Conservation (phyloP, 2,888 invertebrate species). For the Nebria salina region DNA sequence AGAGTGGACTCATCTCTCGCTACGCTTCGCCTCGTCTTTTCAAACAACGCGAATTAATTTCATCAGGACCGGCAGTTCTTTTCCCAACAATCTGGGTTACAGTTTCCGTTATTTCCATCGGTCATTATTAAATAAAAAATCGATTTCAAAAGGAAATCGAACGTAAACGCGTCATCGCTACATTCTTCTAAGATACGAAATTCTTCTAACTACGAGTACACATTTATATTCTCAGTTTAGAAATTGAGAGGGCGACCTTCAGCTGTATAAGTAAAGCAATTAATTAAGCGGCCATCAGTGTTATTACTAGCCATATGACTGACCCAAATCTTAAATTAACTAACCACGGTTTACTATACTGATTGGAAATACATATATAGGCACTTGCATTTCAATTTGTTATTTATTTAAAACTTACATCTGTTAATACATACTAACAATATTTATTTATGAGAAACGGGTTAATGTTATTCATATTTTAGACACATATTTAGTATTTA, state of each 20-base stretch:
- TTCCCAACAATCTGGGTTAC: constrained; percentile 24
- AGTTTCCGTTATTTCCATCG: constrained; percentile 29
- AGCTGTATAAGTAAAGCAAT: constrained; percentile 4
- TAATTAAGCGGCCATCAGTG: not conserved
- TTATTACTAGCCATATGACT: not conserved
- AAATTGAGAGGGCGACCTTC: constrained; percentile 6
- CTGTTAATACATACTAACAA: not conserved
- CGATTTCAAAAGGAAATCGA: constrained; percentile 19
- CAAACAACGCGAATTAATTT: constrained; percentile 3
- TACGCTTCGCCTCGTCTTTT: not conserved
- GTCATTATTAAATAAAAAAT: constrained; percentile 12
- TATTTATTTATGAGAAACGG: not conserved
- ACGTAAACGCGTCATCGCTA: constrained; percentile 1
- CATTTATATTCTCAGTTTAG: not conserved
- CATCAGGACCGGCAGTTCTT: constrained; percentile 9
- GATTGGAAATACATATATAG: not conserved
- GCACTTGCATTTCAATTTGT: not conserved
- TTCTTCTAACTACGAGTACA: not conserved
- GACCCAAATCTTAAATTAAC: not conserved
- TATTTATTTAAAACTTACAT: not conserved
- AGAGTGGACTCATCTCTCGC: constrained; percentile 3
- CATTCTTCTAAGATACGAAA: not conserved
- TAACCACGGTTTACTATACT: not conserved
- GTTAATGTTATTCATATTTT: not conserved
- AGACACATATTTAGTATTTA: not conserved